A percentile compares a stretch with the other conserved stretches of the same genome.
phyloP scores from a whole-genome alignment of 1,140 invertebrate genomes.

The Anoplolepis gracilipes region DNA sequence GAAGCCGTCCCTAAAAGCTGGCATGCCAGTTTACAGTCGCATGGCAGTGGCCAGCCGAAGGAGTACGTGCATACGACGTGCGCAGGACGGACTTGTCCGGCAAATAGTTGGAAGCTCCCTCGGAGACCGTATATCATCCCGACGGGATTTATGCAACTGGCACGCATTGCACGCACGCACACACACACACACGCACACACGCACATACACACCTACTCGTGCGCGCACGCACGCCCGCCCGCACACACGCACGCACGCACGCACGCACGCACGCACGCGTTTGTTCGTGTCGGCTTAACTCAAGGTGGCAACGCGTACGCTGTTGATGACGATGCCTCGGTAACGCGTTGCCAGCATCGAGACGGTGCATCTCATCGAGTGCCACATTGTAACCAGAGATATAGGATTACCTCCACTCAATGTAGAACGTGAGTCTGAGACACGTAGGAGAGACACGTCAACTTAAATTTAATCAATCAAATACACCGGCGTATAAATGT shows the following conservation, averaged over 20 bases:
- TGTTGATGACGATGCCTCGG: conserved; percentile 19
- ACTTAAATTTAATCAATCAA: conserved; percentile 52
- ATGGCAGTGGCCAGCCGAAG: background rate
- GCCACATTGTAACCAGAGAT: conserved; percentile 18
- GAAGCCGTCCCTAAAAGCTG: conserved; percentile 55
- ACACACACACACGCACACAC: background rate
- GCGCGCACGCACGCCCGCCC: conserved; percentile 8
- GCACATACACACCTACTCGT: background rate
- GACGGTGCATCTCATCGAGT: conserved; percentile 2
- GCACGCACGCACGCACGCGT: conserved; percentile 18
- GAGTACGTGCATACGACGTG: conserved; percentile 29
- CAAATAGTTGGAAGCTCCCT: conserved; percentile 67
- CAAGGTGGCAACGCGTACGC: conserved; percentile 49
- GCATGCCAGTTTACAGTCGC: conserved; percentile 46
- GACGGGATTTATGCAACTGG: conserved; percentile 70
- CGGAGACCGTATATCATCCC: conserved; percentile 64
- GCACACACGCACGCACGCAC: background rate
- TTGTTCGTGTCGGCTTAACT: conserved; percentile 63
- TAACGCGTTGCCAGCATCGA: conserved; percentile 2
- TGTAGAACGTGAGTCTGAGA: background rate
- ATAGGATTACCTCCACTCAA: conserved; percentile 14
- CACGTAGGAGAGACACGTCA: conserved; percentile 7
- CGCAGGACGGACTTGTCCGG: conserved; percentile 60
- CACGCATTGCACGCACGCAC: conserved; percentile 13
- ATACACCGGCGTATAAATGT: background rate